phyloP scores from a whole-genome alignment of 2,888 invertebrate species.

The Cerastis rubricosa region DNA sequence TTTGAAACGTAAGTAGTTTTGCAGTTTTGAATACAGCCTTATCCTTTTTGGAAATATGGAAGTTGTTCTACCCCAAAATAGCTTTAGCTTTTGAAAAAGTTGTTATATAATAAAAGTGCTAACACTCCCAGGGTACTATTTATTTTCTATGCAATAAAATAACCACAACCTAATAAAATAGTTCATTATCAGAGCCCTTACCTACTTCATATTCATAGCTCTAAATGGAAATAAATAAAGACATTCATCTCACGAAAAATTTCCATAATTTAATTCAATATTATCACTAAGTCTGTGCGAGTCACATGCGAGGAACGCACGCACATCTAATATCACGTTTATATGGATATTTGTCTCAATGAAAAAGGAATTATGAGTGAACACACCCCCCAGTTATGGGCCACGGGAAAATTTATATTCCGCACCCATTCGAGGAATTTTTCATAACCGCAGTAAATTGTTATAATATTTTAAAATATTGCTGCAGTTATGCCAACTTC shows the following conservation, averaged over 20 bases:
- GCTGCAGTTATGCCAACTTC: slow-evolving; percentile 65
- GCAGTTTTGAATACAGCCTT: background rate
- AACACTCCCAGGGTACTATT: background rate
- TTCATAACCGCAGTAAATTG: slow-evolving; percentile 81
- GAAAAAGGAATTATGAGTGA: slow-evolving; percentile 87
- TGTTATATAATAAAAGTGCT: background rate
- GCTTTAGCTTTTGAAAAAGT: background rate
- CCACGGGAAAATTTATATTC: slow-evolving; percentile 83
- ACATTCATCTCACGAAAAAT: slow-evolving; percentile 58
- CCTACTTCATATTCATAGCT: slow-evolving; percentile 47
- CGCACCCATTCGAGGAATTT: slow-evolving; percentile 81
- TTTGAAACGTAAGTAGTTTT: background rate
- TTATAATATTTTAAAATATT: slow-evolving; percentile 81
- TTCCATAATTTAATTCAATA: slow-evolving; percentile 73
- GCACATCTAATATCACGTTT: slow-evolving; percentile 79
- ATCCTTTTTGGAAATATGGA: background rate
- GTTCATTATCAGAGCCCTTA: slow-evolving; percentile 14
- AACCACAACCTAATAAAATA: slow-evolving; percentile 7
- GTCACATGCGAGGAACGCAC: slow-evolving; percentile 80
- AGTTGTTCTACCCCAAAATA: background rate
- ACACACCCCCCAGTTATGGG: slow-evolving; percentile 80
- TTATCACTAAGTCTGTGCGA: slow-evolving; percentile 78
- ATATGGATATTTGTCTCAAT: slow-evolving; percentile 90
- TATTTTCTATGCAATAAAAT: background rate
- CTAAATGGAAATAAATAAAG: slow-evolving; percentile 57